Conservation (phyloP, 2,113 vertebrate genomes). For the Mus musculus region DNA sequence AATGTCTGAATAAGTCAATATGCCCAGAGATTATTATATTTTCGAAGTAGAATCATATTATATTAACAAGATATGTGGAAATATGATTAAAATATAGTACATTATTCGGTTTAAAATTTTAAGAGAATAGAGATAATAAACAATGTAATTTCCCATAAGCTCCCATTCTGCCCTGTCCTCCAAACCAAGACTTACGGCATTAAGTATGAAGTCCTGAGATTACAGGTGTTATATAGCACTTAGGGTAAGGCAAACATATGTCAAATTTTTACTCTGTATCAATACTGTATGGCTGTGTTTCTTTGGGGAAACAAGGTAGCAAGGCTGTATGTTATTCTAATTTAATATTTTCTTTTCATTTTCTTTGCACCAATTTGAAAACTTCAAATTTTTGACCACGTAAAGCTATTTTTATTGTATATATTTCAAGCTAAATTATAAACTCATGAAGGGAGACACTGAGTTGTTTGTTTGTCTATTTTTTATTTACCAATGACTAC, state of each 20-base stretch:
- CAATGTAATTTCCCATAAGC: background rate
- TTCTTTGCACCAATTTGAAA: background rate
- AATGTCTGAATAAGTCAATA: background rate
- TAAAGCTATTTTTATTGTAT: background rate
- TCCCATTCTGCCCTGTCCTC: background rate
- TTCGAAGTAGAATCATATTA: background rate
- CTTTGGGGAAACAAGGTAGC: background rate
- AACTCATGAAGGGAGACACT: background rate
- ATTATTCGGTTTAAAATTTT: background rate
- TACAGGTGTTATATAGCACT: background rate
- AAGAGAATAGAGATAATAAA: background rate
- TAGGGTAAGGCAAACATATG: background rate
- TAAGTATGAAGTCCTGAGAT: background rate
- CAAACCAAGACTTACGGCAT: too few relatives aligned
- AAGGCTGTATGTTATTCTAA: background rate
- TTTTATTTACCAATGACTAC: background rate
- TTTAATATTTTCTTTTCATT: background rate
- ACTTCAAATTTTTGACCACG: background rate
- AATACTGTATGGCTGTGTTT: background rate
- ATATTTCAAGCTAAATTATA: background rate
- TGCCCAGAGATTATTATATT: background rate
- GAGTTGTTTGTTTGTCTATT: background rate
- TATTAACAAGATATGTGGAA: background rate
- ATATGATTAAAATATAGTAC: background rate
- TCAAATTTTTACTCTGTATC: background rate